phyloP scores from a whole-genome alignment of 2,888 invertebrate genomes.

The Ceramica pisi region DNA sequence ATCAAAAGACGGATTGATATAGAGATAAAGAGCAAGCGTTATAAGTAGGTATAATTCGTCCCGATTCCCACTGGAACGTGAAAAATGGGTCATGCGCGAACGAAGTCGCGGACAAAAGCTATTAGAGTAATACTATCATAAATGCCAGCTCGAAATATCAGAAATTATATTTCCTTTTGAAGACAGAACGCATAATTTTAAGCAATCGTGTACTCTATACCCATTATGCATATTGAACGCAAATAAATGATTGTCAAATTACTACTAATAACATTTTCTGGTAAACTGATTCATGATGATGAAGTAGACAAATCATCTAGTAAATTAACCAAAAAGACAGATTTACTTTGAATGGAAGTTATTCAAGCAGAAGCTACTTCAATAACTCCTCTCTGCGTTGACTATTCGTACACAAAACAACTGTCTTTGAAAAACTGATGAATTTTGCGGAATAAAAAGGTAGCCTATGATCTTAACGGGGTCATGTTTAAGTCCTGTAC shows the following conservation, averaged over 20 bases:
- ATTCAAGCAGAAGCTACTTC: background rate
- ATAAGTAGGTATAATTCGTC: no score
- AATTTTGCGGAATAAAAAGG: background rate
- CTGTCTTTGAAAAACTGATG: background rate
- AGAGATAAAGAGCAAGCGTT: no score
- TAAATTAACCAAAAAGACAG: background rate
- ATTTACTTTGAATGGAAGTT: conserved; percentile 5
- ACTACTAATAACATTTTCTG: background rate
- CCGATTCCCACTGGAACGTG: no score
- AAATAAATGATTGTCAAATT: conserved; percentile 4
- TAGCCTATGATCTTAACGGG: background rate
- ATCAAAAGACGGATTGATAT: no score
- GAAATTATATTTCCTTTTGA: background rate
- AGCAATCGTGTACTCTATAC: background rate
- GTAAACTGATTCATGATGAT: background rate
- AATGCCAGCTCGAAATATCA: no score
- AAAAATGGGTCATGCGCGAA: no score
- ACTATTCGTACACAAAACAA: background rate
- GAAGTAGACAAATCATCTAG: background rate
- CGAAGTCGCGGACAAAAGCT: no score
- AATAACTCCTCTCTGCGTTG: no score
- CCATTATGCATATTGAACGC: background rate
- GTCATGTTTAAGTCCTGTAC: background rate
- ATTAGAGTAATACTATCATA: no score
- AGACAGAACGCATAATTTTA: background rate